Percentiles rank a stretch among this genome's conserved stretches.
These are phyloP conservation scores for Menidia menidia DNA, from an alignment of 2,797 vertebrate species.

Conservation along the genomic window DNA sequence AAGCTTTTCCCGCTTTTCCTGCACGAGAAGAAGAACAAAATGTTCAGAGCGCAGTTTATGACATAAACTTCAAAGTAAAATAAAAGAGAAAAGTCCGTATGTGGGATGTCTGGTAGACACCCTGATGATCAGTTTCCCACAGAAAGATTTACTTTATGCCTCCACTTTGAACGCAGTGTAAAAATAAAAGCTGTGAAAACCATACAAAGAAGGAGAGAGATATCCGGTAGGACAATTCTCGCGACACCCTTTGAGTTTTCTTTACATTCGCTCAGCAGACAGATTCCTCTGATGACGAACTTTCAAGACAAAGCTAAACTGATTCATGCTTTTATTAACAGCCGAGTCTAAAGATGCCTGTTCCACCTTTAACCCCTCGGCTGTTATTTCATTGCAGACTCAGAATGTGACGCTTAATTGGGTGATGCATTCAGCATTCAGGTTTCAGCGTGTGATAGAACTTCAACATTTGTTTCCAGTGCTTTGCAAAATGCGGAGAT, in stretches of 20 bases:
- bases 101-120: slow-evolving; percentile 27
- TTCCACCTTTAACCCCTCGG: slow-evolving; percentile 27
- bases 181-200: slow-evolving; percentile 33
- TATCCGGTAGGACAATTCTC: slow-evolving; percentile 15
- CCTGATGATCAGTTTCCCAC: slow-evolving; percentile 28
- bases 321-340: slow-evolving; percentile 20
- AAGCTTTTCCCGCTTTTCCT: background rate
- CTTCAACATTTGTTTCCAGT: slow-evolving; percentile 15
- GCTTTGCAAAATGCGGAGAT: no score
- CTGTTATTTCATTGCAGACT: slow-evolving; percentile 30
- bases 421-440: slow-evolving; percentile 28
- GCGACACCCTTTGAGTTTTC: slow-evolving; percentile 61
- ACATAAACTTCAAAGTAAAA: slow-evolving; percentile 31
- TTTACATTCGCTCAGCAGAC: slow-evolving; percentile 18
- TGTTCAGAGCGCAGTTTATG: slow-evolving; percentile 22
- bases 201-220: slow-evolving; percentile 9
- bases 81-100: slow-evolving; percentile 10
- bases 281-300: background rate
- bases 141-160: slow-evolving; percentile 33
- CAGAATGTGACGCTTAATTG: slow-evolving; percentile 40
- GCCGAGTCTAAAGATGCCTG: slow-evolving; percentile 6
- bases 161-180: slow-evolving; percentile 36
- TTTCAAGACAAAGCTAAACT: slow-evolving; percentile 20
- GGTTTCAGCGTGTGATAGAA: slow-evolving; percentile 19
- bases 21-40: slow-evolving; percentile 16